Evolutionary conservation across 2,113 vertebrate species (phyloP), one percentile per base, ranked within the genome.

Genomic region (Forbesichthys agassizii): DNA sequence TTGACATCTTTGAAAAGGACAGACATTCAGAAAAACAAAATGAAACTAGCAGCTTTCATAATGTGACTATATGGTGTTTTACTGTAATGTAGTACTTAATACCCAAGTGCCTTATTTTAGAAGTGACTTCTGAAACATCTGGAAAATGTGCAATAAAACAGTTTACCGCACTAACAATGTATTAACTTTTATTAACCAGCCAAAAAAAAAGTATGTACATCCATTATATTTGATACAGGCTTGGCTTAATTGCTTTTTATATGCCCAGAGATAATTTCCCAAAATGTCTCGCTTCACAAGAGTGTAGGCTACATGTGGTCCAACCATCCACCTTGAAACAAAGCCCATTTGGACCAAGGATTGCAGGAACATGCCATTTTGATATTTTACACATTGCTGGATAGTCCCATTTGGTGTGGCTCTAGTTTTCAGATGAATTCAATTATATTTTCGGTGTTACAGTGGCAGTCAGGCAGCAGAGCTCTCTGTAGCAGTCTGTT

Each of bases 401-500:
- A 27, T 1, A 7, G 13, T 55, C 55, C 13, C 49, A 18, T 51
- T 0, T 0, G 14, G 71, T 52, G 3, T 60, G 11, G 18, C 46
- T 18, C 18, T 4, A 4, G 11, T 61, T 71, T 56, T 14, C 48
- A 57, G 10, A 33, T 12, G 6, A n/a, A 14, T 20, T 9, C 33
- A n/a, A 52, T 1, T 16, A 71, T 66, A 52, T 12, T 67, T 11
- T 54, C 48, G 11, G 9, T 61, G 1, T 10, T 11, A 6, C 14
- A 57, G 8, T 1, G 0, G 12, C 27, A 7, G 42, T 86, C 66
- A 87, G 33, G 59, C 73, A 13, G 77, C 68, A 4, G 89, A 73
- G 61, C 62, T 81, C 48, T 85, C 10, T 3, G 69, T 74, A 4
- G 72, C 55, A 13, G 81, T 64, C 87, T 95, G 92, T 77, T 95